phyloP scores from a whole-genome alignment of 2,888 invertebrate genomes.

The Mycogona germanica region DNA sequence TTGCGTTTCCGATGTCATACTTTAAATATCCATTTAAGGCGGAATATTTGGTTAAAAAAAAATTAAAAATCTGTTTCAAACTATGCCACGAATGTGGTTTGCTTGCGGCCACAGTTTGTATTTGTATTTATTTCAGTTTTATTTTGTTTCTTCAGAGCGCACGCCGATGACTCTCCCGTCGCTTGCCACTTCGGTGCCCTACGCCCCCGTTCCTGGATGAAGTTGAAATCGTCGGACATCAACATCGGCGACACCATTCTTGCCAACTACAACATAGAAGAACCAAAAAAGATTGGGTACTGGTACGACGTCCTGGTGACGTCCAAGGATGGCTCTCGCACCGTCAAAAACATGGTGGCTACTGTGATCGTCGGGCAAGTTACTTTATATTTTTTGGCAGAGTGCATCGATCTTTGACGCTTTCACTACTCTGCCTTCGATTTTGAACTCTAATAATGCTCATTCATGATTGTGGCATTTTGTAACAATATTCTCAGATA shows the following conservation, averaged over 20 bases:
- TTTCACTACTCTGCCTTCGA: too few species aligned
- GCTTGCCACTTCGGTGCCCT: slow-evolving; percentile 43
- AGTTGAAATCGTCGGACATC: slow-evolving; percentile 43
- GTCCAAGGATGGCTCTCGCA: slow-evolving; percentile 23
- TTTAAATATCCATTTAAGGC: too few species aligned
- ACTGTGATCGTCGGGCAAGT: slow-evolving; percentile 5
- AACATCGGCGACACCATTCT: slow-evolving; percentile 49
- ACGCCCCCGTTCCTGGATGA: slow-evolving; percentile 51
- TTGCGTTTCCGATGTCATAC: too few species aligned
- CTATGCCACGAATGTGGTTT: too few species aligned
- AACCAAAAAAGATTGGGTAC: slow-evolving; percentile 50
- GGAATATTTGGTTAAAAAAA: too few species aligned
- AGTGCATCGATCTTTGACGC: too few species aligned
- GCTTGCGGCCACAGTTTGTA: too few species aligned
- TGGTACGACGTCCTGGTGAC: slow-evolving; percentile 46
- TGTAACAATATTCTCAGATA: too few species aligned
- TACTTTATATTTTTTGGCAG: too few species aligned
- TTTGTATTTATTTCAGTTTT: not conserved
- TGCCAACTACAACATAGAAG: slow-evolving; percentile 60
- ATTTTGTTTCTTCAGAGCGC: slow-evolving; percentile 23
- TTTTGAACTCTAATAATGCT: too few species aligned
- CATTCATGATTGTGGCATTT: too few species aligned
- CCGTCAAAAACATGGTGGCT: not conserved
- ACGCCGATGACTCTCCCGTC: slow-evolving; percentile 25
- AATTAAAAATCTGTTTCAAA: too few species aligned